Base-by-base conservation (phyloP, 92 coral and sea anemone species). In the Zoanthus gigantus region DNA sequence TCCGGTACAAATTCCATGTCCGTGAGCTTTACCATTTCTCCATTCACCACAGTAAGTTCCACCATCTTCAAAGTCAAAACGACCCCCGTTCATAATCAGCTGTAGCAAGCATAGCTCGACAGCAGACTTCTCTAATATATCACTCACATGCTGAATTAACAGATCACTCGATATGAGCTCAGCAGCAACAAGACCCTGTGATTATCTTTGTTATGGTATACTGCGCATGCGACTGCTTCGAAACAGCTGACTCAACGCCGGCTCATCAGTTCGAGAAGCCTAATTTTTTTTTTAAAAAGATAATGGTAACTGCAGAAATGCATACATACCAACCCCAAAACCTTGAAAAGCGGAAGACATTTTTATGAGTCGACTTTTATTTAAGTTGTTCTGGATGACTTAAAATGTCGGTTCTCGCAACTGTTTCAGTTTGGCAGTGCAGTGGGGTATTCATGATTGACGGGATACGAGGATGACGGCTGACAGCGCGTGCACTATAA, bases 61-160 rank as follows among this genome's bases (percentile, higher is more conserved):
- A 61, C 98, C 98, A 95, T 95, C 98, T 71, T 95, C 98, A 88
- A 95, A 95, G 91, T 95, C 98, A 95, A 95, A 95, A 83, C 98
- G 94, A 71, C 98, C 98, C 75, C 98, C 98, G 86, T 93, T 93
- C 98, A 95, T 95, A 89, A 77, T 93, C 83, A 76, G 44, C 80
- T 89, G 85, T 85, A 81, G 87, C 77, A 88, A 93, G 98, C 98
- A 95, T 95, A 78, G 96, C 98, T 93, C 90, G 88, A 83, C 72
- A 46, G 85, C 74, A 78, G 80, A 83, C 34, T 9, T 69, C 31
- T 69, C 74, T 37, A 50, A 50, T 50, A 5, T 78, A 53, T 74
- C n/a, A 54, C 89, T 50, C 85, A 54, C 92, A 56, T 77, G 72
- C 92, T 66, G 85, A 71, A 81, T 50, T 50, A 81, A 54, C 85